Evolutionary conservation across 2,113 vertebrate genomes (phyloP), one percentile per base, ranked within the genome.

Genomic region (Ondatra zibethicus): DNA sequence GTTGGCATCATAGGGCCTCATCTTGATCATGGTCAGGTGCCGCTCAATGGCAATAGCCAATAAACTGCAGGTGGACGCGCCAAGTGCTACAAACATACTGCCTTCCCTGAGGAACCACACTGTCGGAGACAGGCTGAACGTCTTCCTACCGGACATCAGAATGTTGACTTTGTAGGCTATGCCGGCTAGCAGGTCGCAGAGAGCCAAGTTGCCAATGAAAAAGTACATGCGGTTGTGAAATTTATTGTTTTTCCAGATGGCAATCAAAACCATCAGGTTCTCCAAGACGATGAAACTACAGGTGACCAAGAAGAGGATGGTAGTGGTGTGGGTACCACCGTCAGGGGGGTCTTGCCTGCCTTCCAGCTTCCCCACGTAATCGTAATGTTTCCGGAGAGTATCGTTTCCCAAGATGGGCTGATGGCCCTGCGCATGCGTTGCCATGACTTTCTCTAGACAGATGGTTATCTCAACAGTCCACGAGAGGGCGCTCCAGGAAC

Each of bases 181-280:
- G 29, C 99, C 99, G 0, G 99, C 99, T 96, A 99, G 98, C 97
- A 99, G 97, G 98, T 99, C 99, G 77, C 99, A 99, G 93, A 99
- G 98, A 7, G 99, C 99, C 98, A 99, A 98, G 98, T 99, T 99
- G 88, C 98, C 99, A 33, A 99, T 99, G 98, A 99, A 99, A 95
- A 99, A 99, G 98, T 99, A 99, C 99, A 99, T 99, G 95, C 99
- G 99, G 90, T 99, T 99, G 98, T 99, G 99, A 96, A 99, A 99
- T 93, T 98, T 98, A 93, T 99, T 99, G 98, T 99, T 99, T 97
- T 99, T 99, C 99, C 99, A 99, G 98, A 99, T 99, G 95, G 99
- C 99, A 42, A 99, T 98, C 96, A 99, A 97, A 23, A 99, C 99
- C 93, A 99, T 99, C 93, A 99, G 95, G 98, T 99, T 99, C 98